Base-by-base conservation (phyloP, 2,888 invertebrate species). In the Volucella inanis region DNA sequence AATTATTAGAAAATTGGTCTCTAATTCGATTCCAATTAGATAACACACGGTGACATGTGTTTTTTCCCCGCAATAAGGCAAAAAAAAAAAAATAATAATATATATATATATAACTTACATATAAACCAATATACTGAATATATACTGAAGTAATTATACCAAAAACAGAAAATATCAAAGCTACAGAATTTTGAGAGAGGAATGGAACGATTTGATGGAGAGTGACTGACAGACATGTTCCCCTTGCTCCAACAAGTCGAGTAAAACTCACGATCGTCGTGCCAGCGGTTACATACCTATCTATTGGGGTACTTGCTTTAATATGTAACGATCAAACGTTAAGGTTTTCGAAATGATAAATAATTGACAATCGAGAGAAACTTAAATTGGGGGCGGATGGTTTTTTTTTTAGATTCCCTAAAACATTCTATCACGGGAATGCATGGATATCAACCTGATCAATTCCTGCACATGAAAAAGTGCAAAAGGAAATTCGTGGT, bases 1-100 rank as follows among this genome's bases (percentile, higher is more conserved):
- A 85, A 79, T 81, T 81, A 81, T 81, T 68, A 80, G 76, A 81
- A 85, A 80, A 81, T 85, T 85, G 72, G 61, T 81, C 55, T 81
- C 72, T 74, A 85, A 85, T 81, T 85, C 67, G 76, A 81, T 72
- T 81, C 55, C 81, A 81, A 85, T 85, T 85, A 81, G 67, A 80
- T 76, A 76, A 65, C 57, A 75, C 65, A 76, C 75, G 22, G 47
- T 67, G 62, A 81, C 67, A 81, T 68, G 57, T 81, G 52, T 80
- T 83, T 75, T 72, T 54, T 18, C 31, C 12, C 39, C 18, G 47
- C 47, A 68, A 57, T 43, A 74, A 50, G 61, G 61, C 41, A 43
- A 78, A 65, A 52, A 15, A n/a, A 43, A 54, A 68, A 61, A 55
- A 39, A 41, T 22, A 22, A 0, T 3, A 22, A 22, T 6, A 31